phyloP scores from a whole-genome alignment of 2,888 invertebrate genomes.

The Chrysolina haemoptera region DNA sequence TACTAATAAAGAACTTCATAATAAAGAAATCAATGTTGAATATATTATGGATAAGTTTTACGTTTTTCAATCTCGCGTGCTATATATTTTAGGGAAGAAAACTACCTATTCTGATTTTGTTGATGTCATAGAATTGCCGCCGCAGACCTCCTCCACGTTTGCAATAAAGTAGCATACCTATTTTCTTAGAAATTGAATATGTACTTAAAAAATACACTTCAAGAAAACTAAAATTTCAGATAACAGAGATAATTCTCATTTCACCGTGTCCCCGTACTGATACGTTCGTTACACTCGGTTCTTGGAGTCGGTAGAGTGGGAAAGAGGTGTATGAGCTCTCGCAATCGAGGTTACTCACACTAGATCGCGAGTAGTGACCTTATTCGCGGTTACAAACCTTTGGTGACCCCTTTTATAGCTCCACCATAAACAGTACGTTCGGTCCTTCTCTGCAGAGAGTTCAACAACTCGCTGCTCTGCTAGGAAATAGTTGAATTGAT shows the following conservation, averaged over 20 bases:
- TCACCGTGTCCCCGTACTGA: background rate
- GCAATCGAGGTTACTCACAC: constrained; percentile 61
- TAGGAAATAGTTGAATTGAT: constrained; percentile 2
- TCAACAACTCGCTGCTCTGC: constrained; percentile 43
- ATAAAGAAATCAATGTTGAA: too few species aligned
- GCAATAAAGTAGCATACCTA: too few species aligned
- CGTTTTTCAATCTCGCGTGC: too few species aligned
- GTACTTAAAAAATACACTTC: background rate
- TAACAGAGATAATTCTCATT: background rate
- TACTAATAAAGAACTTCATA: too few species aligned
- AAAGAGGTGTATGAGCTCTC: constrained; percentile 39
- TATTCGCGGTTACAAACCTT: constrained; percentile 63
- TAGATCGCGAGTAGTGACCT: constrained; percentile 63
- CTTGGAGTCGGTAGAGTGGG: background rate
- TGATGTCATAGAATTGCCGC: too few species aligned
- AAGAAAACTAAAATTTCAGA: background rate
- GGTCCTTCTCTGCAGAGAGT: constrained; percentile 49
- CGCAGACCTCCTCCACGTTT: too few species aligned
- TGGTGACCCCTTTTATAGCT: constrained; percentile 58
- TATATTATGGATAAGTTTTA: too few species aligned
- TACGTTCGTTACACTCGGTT: background rate
- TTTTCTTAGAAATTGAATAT: too few species aligned
- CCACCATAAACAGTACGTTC: constrained; percentile 55
- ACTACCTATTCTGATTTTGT: too few species aligned
- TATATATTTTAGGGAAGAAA: too few species aligned